Conservation (phyloP, 92 coral and sea anemone genomes). For the Blastomussa wellsi region DNA sequence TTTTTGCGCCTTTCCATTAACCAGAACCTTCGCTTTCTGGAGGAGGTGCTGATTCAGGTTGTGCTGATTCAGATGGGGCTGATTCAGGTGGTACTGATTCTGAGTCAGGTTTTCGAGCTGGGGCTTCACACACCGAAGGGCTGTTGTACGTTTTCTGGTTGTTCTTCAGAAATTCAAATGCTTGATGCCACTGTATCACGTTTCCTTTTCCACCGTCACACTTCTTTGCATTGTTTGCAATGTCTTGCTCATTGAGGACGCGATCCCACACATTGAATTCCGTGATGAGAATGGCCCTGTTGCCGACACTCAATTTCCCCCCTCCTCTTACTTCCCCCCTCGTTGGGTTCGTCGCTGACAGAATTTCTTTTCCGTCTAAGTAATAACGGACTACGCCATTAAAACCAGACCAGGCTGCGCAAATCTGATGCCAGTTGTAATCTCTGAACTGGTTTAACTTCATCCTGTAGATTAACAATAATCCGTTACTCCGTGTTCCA, state of each 20-base stretch:
- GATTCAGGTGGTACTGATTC: background rate
- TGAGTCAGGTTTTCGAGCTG: background rate
- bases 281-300: background rate
- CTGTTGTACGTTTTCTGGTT: background rate
- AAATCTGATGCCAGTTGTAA: slow-evolving; percentile 20
- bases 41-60: background rate
- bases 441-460: slow-evolving; percentile 4
- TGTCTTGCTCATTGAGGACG: slow-evolving; percentile 10
- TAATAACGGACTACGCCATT: slow-evolving; percentile 2
- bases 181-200: slow-evolving; percentile 25
- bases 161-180: background rate
- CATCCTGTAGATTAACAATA: background rate
- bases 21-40: background rate
- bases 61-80: background rate
- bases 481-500: background rate
- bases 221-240: background rate
- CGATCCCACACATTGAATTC: slow-evolving; percentile 28
- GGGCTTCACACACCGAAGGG: slow-evolving; percentile 2
- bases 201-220: slow-evolving; percentile 28
- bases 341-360: background rate
- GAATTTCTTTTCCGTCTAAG: background rate
- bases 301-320: background rate
- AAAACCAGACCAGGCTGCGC: slow-evolving; percentile 23
- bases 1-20: background rate
- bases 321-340: slow-evolving; percentile 17